Conservation (phyloP, 64 coral and sea anemone genomes). For the Montipora foliosa region DNA sequence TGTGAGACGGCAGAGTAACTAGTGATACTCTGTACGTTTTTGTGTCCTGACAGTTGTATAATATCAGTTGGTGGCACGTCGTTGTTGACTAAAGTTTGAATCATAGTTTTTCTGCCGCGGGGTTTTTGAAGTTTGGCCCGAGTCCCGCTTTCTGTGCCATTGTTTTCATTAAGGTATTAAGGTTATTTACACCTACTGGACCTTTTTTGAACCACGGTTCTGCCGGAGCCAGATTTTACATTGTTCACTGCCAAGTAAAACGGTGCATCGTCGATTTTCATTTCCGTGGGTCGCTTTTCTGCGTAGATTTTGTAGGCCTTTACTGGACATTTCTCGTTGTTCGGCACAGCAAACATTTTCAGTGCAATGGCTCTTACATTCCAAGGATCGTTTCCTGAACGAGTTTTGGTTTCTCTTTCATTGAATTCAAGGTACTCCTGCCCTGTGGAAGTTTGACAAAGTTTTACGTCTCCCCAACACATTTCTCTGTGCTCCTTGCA, state of each 20-base stretch:
- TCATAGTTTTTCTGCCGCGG: too few relatives aligned
- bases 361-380: conserved; percentile 54
- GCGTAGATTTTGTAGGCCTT: neutral
- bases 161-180: conserved; percentile 64
- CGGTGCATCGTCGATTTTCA: conserved; percentile 69
- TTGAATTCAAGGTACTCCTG: conserved; percentile 57
- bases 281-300: conserved; percentile 20
- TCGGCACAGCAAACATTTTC: conserved; percentile 39
- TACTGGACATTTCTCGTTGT: conserved; percentile 26
- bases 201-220: neutral
- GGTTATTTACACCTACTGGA: conserved; percentile 67
- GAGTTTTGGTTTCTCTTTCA: conserved; percentile 76
- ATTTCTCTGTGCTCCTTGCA: too few relatives aligned
- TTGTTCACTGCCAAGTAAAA: conserved; percentile 81
- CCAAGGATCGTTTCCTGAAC: conserved; percentile 57
- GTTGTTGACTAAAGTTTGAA: too few relatives aligned
- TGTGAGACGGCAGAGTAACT: conserved; percentile 68
- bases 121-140: conserved; percentile 48
- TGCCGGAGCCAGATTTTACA: conserved; percentile 29
- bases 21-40: conserved; percentile 77
- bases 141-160: conserved; percentile 62
- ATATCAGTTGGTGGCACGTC: neutral
- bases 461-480: too few relatives aligned
- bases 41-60: conserved; percentile 73
- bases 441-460: too few relatives aligned